A percentile compares a stretch with the other conserved stretches of the same genome.
Evolutionary conservation across 2,888 invertebrate species (phyloP).

Genomic region (Drosophila maculinotata): DNA sequence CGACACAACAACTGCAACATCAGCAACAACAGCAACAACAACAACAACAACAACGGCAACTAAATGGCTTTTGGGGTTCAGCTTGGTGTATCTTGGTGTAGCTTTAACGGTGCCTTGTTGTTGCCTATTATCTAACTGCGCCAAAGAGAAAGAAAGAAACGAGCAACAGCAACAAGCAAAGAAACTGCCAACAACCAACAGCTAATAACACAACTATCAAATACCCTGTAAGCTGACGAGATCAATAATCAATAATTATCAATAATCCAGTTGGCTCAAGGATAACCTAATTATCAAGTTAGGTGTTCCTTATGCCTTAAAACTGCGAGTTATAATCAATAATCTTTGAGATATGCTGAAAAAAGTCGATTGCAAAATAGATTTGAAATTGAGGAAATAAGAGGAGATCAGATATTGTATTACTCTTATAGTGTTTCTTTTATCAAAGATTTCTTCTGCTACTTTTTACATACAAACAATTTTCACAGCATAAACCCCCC

Average conservation of each 20-base stretch:
- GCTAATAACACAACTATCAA: neutral
- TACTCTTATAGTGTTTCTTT: too few relatives aligned
- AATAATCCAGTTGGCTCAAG: too few relatives aligned
- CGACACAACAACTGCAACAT: slow-evolving; percentile 52
- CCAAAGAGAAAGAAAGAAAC: slow-evolving; percentile 66
- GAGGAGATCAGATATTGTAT: too few relatives aligned
- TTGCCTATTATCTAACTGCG: slow-evolving; percentile 72
- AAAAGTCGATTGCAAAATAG: too few relatives aligned
- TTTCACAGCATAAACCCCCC: neutral
- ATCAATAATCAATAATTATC: too few relatives aligned
- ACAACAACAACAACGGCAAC: slow-evolving; percentile 26
- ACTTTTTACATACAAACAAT: too few relatives aligned
- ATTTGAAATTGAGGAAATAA: too few relatives aligned
- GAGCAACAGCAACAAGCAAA: slow-evolving; percentile 37
- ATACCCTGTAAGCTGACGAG: slow-evolving; percentile 6
- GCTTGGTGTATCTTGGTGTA: slow-evolving; percentile 46
- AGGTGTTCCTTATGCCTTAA: too few relatives aligned
- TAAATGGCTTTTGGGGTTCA: slow-evolving; percentile 58
- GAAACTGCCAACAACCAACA: slow-evolving; percentile 25
- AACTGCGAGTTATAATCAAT: too few relatives aligned
- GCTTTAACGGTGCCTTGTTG: slow-evolving; percentile 68
- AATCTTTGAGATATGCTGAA: too few relatives aligned
- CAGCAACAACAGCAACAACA: slow-evolving; percentile 29
- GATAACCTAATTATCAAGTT: too few relatives aligned
- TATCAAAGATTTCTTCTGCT: too few relatives aligned